Evolutionary conservation across 2,888 invertebrate species (phyloP).

Genomic region (Empis stercorea): DNA sequence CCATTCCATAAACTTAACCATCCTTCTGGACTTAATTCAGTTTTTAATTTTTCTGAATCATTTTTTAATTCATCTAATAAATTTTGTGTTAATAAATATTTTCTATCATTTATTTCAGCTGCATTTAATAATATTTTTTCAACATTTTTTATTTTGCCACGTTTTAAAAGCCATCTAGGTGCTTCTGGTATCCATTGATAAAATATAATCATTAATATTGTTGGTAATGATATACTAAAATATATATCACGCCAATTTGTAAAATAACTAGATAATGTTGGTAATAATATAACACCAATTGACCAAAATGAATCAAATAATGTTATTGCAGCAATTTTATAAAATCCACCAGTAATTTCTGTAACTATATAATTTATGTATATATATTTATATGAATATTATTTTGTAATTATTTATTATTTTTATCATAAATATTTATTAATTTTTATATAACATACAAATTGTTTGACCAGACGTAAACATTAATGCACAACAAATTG

Average conservation of each 20-base stretch:
- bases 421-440: too few species aligned
- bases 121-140: slow-evolving; percentile 30
- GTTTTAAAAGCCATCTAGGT: slow-evolving; percentile 36
- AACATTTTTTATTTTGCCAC: slow-evolving; percentile 26
- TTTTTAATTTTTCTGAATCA: slow-evolving; percentile 23
- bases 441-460: too few species aligned
- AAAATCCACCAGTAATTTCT: slow-evolving; percentile 34
- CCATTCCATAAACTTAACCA: slow-evolving; percentile 32
- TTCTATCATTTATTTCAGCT: slow-evolving; percentile 30
- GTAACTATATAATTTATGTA: too few species aligned
- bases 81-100: slow-evolving; percentile 26
- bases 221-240: slow-evolving; percentile 36
- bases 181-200: slow-evolving; percentile 37
- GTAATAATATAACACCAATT: slow-evolving; percentile 35
- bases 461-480: slow-evolving; percentile 36
- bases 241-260: slow-evolving; percentile 35
- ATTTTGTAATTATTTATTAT: too few species aligned
- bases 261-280: slow-evolving; percentile 31
- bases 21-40: slow-evolving; percentile 21
- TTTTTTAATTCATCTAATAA: slow-evolving; percentile 25
- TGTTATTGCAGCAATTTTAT: slow-evolving; percentile 30
- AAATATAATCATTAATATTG: slow-evolving; percentile 29
- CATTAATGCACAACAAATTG: slow-evolving; percentile 36
- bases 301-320: slow-evolving; percentile 39
- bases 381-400: too few species aligned